Percentiles rank a stretch among this genome's conserved stretches.
These are phyloP conservation scores for Poeciliopsis retropinna DNA, from an alignment of 2,113 vertebrate species.

Conservation along the genomic window DNA sequence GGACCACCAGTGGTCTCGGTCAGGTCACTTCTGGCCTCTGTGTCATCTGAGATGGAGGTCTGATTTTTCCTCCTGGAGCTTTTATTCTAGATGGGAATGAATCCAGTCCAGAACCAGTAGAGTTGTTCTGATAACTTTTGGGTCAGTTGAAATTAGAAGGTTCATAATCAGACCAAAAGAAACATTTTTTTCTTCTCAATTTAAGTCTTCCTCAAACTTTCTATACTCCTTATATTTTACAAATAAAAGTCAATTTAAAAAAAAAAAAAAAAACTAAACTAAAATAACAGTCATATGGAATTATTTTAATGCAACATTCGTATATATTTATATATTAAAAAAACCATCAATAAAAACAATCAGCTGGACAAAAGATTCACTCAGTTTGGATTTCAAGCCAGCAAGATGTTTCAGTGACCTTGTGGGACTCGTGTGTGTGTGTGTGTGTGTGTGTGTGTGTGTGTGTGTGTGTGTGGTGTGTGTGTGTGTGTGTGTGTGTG, in stretches of 20 bases:
- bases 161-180: not conserved
- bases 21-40: not conserved
- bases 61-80: not conserved
- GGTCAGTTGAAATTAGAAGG: not conserved
- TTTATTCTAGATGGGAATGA: not conserved
- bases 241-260: too few species aligned
- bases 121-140: not conserved
- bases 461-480: too few species aligned
- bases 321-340: too few species aligned
- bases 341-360: not conserved
- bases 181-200: not conserved
- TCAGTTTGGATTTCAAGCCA: not conserved
- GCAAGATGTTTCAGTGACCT: too few species aligned
- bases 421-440: too few species aligned
- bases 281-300: not conserved
- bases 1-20: not conserved
- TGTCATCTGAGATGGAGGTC: not conserved
- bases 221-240: not conserved
- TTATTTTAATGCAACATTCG: too few species aligned
- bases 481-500: too few species aligned
- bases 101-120: not conserved
- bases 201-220: not conserved
- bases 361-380: not conserved
- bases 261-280: not conserved
- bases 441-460: too few species aligned